Base-by-base conservation (phyloP, 2,113 vertebrate genomes). In the Ursus arctos region DNA sequence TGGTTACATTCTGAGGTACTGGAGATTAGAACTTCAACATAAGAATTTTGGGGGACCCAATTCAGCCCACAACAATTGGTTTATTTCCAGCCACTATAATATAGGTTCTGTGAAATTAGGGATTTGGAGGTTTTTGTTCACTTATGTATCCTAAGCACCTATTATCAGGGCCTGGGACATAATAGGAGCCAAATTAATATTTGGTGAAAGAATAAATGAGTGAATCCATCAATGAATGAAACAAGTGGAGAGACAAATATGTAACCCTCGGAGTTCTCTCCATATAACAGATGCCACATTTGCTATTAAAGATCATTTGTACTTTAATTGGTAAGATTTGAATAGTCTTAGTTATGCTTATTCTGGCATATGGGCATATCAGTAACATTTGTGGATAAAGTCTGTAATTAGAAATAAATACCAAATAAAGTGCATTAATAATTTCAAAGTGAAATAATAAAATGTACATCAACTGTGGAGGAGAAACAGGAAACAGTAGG, bases 361-460 rank as follows among this genome's bases (percentile, higher is more conserved):
- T 83, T 91, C 55, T 95, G 89, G 61, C 96, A 97, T 96, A 82
- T 97, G 94, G 61, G 19, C 49, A 47, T 94, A 92, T 83, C 88
- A 89, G 91, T 88, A 97, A 96, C 94, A 97, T 97, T 97, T 94
- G 92, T 98, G 92, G 84, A 49, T 92, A 93, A 96, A 82, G 40
- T 94, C 80, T 95, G 65, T 82, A 93, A 94, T 96, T 97, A 97
- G 93, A 93, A 97, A 69, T 88, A 97, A 97, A 81, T 71, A 95
- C 59, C 76, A 96, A 92, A 80, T 94, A 67, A 94, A 95, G 88
- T 85, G 13, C 81, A 72, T 93, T 97, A 91, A 96, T 96, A 92
- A 91, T 96, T 95, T 98, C 77, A 95, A 91, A 96, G 69, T 31
- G 59, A 92, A 97, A 82, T 76, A 84, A 63, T 97, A 94, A 83